Evolutionary conservation across 2,888 invertebrate genomes (phyloP), one percentile per base, ranked within the genome.

Genomic region (Tetanocera ferruginea): DNA sequence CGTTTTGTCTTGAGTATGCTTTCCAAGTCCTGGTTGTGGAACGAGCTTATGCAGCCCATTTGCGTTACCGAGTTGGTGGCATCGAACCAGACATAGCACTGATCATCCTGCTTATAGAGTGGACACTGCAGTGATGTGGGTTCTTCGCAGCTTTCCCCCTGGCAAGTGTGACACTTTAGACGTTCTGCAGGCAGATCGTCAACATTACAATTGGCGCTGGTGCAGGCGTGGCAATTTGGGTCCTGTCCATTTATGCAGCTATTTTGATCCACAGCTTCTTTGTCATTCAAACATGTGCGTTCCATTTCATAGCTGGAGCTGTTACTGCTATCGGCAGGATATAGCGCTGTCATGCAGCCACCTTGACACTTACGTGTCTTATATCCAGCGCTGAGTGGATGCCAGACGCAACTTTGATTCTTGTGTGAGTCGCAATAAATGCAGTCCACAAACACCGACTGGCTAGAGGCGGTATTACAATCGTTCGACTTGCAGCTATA

Each of bases 251-350:
- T n/a, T 0, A 55, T 5, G 25, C 88, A 89, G 4, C 0, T 76
- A 0, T n/a, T 14, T 14, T 85, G 89, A 77, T 86, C 88, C 0
- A 43, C 25, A 0, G 62, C 23, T 77, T 89, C 89, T 76, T 89
- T 89, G 67, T 89, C 89, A 43, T 87, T 84, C 34, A 87, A 72
- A 31, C 89, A 89, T 6, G 86, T 86, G 62, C 89, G 86, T 19
- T 86, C 86, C 0, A 89, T 71, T 14, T 87, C 88, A 23, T 86
- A 81, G 3, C 83, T 80, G 0, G 84, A 77, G 14, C 82, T 82
- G 0, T 52, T 11, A 57, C 83, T 84, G 8, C 71, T 70, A 69
- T 86, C 85, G 3, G 83, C 76, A 2, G 83, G 81, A 76, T 82
- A 89, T 0, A 89, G 82, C 0, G 88, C 88, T 0, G 85, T 83